Conservation (phyloP, 1,140 invertebrate species). For the Aphaenogaster floridana region DNA sequence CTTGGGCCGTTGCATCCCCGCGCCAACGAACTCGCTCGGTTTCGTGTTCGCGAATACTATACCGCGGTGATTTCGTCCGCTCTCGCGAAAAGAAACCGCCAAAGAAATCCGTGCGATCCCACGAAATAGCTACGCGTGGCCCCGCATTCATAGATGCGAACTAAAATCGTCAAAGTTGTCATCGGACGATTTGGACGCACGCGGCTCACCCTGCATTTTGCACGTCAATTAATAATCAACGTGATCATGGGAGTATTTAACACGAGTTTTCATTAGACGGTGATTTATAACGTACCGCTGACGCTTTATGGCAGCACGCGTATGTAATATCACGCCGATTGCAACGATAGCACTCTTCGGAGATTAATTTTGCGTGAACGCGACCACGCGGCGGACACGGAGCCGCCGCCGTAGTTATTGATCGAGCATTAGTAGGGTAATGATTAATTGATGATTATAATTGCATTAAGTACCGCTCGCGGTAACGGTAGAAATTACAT, state of each 20-base stretch:
- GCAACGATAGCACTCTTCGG: constrained; percentile 50
- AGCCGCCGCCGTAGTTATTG: constrained; percentile 55
- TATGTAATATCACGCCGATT: constrained; percentile 56
- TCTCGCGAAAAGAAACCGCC: constrained; percentile 36
- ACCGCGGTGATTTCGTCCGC: constrained; percentile 62
- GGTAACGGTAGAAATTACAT: constrained; percentile 73
- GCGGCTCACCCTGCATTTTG: background rate
- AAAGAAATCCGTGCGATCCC: background rate
- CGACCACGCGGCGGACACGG: constrained; percentile 28
- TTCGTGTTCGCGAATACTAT: constrained; percentile 55
- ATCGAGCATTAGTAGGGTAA: constrained; percentile 66
- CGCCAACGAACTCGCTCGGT: constrained; percentile 62
- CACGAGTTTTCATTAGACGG: constrained; percentile 55
- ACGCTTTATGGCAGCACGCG: constrained; percentile 30
- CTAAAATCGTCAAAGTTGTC: constrained; percentile 10
- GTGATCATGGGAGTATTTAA: constrained; percentile 48
- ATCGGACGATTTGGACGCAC: constrained; percentile 14
- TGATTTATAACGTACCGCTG: constrained; percentile 48
- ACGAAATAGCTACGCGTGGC: background rate
- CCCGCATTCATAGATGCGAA: background rate
- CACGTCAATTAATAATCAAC: constrained; percentile 44
- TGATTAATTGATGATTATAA: constrained; percentile 75
- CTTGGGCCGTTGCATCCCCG: constrained; percentile 66
- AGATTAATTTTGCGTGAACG: constrained; percentile 64
- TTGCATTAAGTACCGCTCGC: constrained; percentile 69